These are phyloP conservation scores for Nipponacmea schrenckii DNA, from an alignment of 2,888 invertebrate species.

Conservation along the genomic window DNA sequence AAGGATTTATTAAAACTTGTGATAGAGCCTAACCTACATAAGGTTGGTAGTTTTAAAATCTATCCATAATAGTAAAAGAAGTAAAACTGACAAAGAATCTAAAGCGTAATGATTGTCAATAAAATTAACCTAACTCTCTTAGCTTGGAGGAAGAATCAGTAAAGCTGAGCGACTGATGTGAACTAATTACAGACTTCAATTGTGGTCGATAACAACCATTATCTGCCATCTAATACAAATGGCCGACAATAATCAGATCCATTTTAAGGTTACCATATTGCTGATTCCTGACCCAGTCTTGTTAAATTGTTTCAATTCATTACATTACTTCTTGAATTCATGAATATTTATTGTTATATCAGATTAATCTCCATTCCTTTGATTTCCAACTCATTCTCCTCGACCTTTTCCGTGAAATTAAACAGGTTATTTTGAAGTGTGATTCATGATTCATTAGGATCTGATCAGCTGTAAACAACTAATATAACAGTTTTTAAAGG, in stretches of 20 bases:
- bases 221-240: conserved; percentile 26
- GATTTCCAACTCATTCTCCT: too few relatives aligned
- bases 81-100: conserved; percentile 7
- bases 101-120: conserved; percentile 15
- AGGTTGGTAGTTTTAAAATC: background rate
- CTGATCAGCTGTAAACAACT: too few relatives aligned
- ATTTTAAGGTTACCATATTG: conserved; percentile 19
- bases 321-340: too few relatives aligned
- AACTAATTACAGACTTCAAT: conserved; percentile 16
- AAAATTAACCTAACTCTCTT: conserved; percentile 13
- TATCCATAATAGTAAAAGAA: conserved; percentile 15
- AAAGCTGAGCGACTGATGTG: conserved; percentile 11
- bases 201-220: conserved; percentile 24
- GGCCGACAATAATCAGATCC: conserved; percentile 29
- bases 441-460: too few relatives aligned
- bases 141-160: conserved; percentile 5
- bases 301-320: conserved; percentile 3
- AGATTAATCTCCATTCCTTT: too few relatives aligned
- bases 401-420: too few relatives aligned
- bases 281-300: conserved; percentile 6
- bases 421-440: too few relatives aligned
- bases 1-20: too few relatives aligned
- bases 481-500: too few relatives aligned
- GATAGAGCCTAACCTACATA: too few relatives aligned
- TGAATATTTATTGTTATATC: too few relatives aligned